Evolutionary conservation across 1,140 invertebrate genomes (phyloP).

Genomic region (Vanessa atalanta): DNA sequence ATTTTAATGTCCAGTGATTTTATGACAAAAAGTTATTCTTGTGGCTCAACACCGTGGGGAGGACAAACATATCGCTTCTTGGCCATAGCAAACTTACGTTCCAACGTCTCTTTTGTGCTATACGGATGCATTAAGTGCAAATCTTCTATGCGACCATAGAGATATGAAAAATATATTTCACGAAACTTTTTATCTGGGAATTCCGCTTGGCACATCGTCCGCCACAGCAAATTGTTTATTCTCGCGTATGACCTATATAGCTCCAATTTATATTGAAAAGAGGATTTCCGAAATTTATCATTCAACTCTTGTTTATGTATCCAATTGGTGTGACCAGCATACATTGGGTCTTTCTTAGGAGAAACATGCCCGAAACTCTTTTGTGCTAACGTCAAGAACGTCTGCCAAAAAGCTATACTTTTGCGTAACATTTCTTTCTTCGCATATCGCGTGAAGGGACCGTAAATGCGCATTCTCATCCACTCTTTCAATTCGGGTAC

Average conservation of each 20-base stretch:
- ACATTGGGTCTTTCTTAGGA: slow-evolving; percentile 48
- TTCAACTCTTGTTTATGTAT: slow-evolving; percentile 57
- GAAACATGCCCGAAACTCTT: slow-evolving; percentile 57
- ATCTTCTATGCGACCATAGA: slow-evolving; percentile 57
- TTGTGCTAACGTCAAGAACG: slow-evolving; percentile 46
- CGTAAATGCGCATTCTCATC: slow-evolving; percentile 67
- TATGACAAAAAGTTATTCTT: slow-evolving; percentile 26
- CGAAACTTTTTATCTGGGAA: slow-evolving; percentile 70
- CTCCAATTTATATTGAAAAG: slow-evolving; percentile 53
- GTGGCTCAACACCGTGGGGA: slow-evolving; percentile 45
- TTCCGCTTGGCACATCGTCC: slow-evolving; percentile 64
- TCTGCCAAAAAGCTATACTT: slow-evolving; percentile 57
- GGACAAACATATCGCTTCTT: slow-evolving; percentile 57
- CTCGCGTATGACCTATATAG: slow-evolving; percentile 61
- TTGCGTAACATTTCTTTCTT: slow-evolving; percentile 51
- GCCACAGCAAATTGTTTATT: slow-evolving; percentile 66
- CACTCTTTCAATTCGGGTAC: slow-evolving; percentile 68
- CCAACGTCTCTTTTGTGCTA: slow-evolving; percentile 50
- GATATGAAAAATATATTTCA: slow-evolving; percentile 72
- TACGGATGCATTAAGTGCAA: slow-evolving; percentile 68
- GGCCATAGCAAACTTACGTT: slow-evolving; percentile 46
- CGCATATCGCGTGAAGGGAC: slow-evolving; percentile 46
- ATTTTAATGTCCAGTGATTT: background rate
- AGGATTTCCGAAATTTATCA: slow-evolving; percentile 58
- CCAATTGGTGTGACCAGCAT: slow-evolving; percentile 57